Base-by-base conservation (phyloP, 2,797 vertebrate species). In the Crocidura indochinensis region DNA sequence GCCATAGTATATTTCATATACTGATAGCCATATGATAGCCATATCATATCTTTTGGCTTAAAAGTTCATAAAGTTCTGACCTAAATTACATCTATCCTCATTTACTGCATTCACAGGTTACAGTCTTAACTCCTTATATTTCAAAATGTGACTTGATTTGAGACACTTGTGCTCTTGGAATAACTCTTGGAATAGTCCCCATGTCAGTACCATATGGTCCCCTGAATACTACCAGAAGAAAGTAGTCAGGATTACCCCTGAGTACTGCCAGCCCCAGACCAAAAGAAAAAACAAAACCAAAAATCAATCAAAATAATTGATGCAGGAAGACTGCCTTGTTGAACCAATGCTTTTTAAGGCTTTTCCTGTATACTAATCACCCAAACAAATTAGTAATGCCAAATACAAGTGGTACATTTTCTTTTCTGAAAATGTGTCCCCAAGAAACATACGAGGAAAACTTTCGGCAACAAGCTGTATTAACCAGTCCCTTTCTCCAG, bases 51-150 rank as follows among this genome's bases (percentile, higher is more conserved):
- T 17, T 53, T 53, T 53, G 51, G 51, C 17, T 53, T 12, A 17
- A 53, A 53, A 53, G 51, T 53, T 8, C 1, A 44, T 8, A 56
- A 12, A 8, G 69, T 14, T 31, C 14, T 1, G 67, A n/a, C 15
- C 0, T 10, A 60, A 47, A 10, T 1, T 19, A 15, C 64, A 17
- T 11, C 44, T 8, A 29, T 2, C 3, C 10, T 2, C 10, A 26
- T 12, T 17, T 12, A 14, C 10, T 3, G 12, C 53, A 60, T 8
- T 22, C 49, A 8, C 0, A 26, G 19, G 20, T 15, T 60, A 62
- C 56, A 19, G 31, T 26, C 80, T 67, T 38, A 67, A 78, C 7
- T 7, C 73, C 56, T 17, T n/a, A 56, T 14, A 38, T 67, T 29
- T 68, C 49, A 15, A 47, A 49, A 47, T 29, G 73, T 67, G 56